A percentile compares a stretch with the other conserved stretches of the same genome.
phyloP scores from a whole-genome alignment of 2,113 vertebrate genomes.

The Gallinago jamesoni region DNA sequence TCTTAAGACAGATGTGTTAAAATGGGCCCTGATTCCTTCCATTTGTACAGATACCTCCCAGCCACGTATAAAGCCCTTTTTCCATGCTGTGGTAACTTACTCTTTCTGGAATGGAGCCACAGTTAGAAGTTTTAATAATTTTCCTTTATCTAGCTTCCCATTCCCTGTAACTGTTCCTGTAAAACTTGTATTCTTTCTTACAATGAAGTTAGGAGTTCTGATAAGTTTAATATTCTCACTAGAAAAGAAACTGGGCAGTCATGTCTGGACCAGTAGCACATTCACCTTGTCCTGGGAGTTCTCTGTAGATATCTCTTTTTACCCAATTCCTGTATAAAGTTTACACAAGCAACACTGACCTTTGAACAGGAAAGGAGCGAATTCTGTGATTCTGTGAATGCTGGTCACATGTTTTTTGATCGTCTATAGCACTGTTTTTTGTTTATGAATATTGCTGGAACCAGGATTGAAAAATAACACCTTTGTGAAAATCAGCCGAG shows the following conservation, averaged over 20 bases:
- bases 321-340: background rate
- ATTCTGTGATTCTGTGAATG: too few relatives aligned
- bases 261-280: background rate
- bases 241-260: background rate
- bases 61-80: background rate
- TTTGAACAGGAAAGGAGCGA: background rate
- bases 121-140: background rate
- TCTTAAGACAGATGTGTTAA: background rate
- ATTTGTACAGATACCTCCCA: background rate
- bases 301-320: background rate
- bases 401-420: background rate
- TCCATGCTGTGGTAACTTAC: background rate
- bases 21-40: background rate
- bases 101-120: background rate
- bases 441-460: background rate
- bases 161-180: background rate
- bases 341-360: background rate
- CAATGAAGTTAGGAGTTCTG: background rate
- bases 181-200: background rate
- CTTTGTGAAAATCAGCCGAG: background rate
- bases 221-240: background rate
- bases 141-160: background rate
- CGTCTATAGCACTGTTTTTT: background rate
- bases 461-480: background rate
- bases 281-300: background rate